phyloP scores from a whole-genome alignment of 2,888 invertebrate genomes.

The Trypoxylon attenuatum region DNA sequence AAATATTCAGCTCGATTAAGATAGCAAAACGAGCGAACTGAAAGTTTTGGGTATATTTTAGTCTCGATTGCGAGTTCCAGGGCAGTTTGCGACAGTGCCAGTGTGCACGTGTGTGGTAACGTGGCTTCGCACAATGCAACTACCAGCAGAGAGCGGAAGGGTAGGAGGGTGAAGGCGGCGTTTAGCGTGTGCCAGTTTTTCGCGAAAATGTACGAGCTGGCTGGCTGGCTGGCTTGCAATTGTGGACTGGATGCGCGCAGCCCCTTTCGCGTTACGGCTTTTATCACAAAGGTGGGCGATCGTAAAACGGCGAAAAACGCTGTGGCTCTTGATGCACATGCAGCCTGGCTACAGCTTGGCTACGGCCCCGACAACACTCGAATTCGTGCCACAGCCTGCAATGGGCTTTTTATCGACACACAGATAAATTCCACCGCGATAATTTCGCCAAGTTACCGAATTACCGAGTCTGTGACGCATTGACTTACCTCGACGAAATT shows the following conservation, averaged over 20 bases:
- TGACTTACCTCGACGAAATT: no score
- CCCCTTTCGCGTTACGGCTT: background rate
- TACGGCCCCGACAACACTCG: no score
- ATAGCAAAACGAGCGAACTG: background rate
- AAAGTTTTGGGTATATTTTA: background rate
- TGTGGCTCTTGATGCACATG: no score
- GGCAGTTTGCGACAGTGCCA: background rate
- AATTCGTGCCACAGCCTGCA: no score
- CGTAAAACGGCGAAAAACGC: constrained; percentile 10
- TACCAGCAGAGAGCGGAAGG: no score
- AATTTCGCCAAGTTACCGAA: background rate
- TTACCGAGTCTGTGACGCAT: no score
- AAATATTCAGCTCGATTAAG: background rate
- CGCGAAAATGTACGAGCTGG: constrained; percentile 6
- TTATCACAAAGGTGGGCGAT: constrained; percentile 4
- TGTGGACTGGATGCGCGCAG: background rate
- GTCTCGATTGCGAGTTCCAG: background rate
- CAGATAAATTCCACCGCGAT: background rate
- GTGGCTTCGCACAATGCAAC: background rate
- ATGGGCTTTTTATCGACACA: background rate
- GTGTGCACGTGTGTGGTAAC: background rate
- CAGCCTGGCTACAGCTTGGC: background rate
- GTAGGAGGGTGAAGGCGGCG: background rate
- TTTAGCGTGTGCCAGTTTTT: background rate
- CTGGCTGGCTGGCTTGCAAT: background rate